Evolutionary conservation across 1,140 invertebrate genomes (phyloP), one percentile per base, ranked within the genome.

Genomic region (Cephus cinctus): DNA sequence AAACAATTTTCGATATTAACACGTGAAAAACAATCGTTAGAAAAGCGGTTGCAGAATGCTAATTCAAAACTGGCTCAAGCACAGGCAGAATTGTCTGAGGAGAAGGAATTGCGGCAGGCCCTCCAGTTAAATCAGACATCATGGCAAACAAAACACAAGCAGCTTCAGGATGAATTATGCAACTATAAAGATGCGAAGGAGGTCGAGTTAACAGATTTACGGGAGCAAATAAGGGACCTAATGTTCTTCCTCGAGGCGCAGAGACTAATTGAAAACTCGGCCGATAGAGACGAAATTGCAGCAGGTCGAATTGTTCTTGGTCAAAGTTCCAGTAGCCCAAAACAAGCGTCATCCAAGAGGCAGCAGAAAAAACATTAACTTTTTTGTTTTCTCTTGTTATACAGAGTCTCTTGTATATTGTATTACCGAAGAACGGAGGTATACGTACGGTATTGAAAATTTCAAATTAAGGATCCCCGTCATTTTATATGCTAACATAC

Each of bases 171-270:
- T 42, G 76, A 86, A 46, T 75, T 86, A 39, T 73, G 78, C 11
- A 77, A 84, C 32, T 65, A 71, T n/a, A 78, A 79, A 59, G 62
- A 55, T 9, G 50, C 56, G 15, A 87, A 87, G 64, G 83, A 89
- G 36, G 67, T 80, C 57, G 89, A 96, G 81, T 80, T 96, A 2
- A 49, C 67, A 0, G 93, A 96, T 11, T 77, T 98, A 6, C 84
- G 89, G 58, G 94, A 98, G 55, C 95, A 98, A 77, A 77, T 98
- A 0, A 78, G 91, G 9, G 96, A 98, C 81, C 78, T 99, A 1
- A 96, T 98, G 93, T 95, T 98, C 77, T 96, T 89, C 69, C 81
- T 98, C 43, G 92, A 98, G 59, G 94, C 93, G 6, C 87, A 90
- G 63, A 80, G 87, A 15, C 77, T 78, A 53, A 82, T 86, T 53